Evolutionary conservation across 2,888 invertebrate genomes (phyloP), one percentile per base, ranked within the genome.

Genomic region (Ophion ventricosus): DNA sequence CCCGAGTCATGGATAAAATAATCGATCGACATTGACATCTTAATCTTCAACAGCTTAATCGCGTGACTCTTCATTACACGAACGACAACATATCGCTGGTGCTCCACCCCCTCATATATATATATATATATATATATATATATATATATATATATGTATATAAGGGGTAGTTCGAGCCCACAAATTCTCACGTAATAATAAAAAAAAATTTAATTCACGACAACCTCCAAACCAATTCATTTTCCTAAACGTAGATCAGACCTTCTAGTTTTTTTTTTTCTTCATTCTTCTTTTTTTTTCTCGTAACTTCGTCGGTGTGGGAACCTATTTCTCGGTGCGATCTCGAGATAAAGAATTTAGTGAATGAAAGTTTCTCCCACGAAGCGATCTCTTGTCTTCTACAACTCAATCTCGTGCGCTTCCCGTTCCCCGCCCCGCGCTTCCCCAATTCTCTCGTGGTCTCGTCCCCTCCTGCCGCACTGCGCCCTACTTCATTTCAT

Each of bases 341-440:
- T 88, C 88, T 4, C 75, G 83, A 87, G 86, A 90, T 88, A 88
- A 90, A 90, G 88, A 89, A 89, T 90, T 91, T 90, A 76, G 87
- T 89, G 91, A 91, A 91, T 91, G 91, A 91, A 88, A 80, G 82
- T 86, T 87, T 61, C 87, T 87, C 88, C 66, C 81, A 77, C 73
- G 76, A 80, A 83, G 72, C 80, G 83, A 84, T 85, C 85, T 83
- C 79, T 66, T 72, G 70, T 86, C 83, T 85, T 80, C 82, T 70
- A 85, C 80, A 76, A 67, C 84, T 86, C 78, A 86, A 75, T 75
- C 76, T 43, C 75, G 67, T 23, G 73, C 80, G 74, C 64, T 70
- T 83, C 86, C 81, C 57, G 20, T 23, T 57, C 23, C 10, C n/a
- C 20, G 4, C 56, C 77, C 82, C 74, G n/a, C 78, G 75, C 73